These are phyloP conservation scores for Elachura formosa DNA, from an alignment of 2,113 vertebrate species.

Conservation along the genomic window DNA sequence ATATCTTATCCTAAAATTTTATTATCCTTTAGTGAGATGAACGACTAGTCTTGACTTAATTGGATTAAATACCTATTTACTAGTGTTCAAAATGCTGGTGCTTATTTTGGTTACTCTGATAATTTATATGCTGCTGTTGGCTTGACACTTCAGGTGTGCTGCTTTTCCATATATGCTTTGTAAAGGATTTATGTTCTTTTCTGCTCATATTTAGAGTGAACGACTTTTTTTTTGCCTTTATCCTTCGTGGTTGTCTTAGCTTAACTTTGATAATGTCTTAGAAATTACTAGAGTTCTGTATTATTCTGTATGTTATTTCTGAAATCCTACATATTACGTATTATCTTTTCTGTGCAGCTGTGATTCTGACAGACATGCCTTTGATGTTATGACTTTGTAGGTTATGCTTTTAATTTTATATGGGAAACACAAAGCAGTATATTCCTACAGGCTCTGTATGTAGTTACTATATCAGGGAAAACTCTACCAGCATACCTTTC, in stretches of 20 bases:
- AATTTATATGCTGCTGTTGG: not conserved
- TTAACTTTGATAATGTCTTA: not conserved
- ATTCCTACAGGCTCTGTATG: not conserved
- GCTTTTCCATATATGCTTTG: not conserved
- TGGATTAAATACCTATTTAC: not conserved
- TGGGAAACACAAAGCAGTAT: not conserved
- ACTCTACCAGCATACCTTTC: not conserved
- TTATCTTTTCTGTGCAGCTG: not conserved
- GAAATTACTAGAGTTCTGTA: not conserved
- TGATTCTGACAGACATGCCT: not conserved
- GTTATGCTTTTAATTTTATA: not conserved
- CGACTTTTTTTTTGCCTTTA: not conserved
- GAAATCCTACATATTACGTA: not conserved
- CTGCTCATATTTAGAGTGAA: not conserved
- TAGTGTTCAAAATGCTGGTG: not conserved
- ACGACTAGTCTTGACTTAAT: not conserved
- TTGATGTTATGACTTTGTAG: not conserved
- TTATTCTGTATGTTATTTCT: not conserved
- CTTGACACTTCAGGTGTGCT: not conserved
- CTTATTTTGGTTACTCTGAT: not conserved
- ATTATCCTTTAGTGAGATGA: not conserved
- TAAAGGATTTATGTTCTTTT: not conserved
- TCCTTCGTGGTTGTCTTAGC: not conserved
- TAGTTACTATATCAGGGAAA: not conserved
- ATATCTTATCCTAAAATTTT: not conserved